These are phyloP conservation scores for Aulostomus chinensis DNA, from an alignment of 2,797 vertebrate species.

Conservation along the genomic window DNA sequence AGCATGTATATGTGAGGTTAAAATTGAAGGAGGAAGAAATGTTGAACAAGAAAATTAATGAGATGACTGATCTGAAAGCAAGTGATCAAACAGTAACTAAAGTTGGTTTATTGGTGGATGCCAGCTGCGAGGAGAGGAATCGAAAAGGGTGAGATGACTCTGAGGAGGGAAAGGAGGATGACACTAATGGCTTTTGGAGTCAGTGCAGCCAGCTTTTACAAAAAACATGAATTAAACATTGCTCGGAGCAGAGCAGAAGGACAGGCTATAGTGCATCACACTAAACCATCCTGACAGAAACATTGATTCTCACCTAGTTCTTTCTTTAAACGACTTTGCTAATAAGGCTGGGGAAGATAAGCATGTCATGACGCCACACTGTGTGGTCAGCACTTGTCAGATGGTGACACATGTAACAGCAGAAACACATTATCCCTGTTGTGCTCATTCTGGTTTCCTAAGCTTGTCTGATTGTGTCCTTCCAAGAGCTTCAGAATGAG, in stretches of 20 bases:
- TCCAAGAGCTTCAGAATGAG: constrained; percentile 2
- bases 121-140: constrained; percentile 4
- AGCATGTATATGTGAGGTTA: constrained; percentile 1
- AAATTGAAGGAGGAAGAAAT: constrained; percentile 1
- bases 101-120: background rate
- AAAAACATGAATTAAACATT: constrained; percentile 78
- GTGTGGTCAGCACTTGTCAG: constrained; percentile 46
- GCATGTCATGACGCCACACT: constrained; percentile 40
- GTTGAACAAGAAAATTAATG: background rate
- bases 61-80: constrained; percentile 5
- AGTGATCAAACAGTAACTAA: background rate
- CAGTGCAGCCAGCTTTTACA: constrained; percentile 58
- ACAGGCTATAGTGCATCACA: constrained; percentile 47
- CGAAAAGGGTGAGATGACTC: constrained; percentile 17
- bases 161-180: constrained; percentile 32
- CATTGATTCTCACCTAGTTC: constrained; percentile 67
- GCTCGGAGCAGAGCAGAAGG: constrained; percentile 24
- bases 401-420: constrained; percentile 47
- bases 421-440: constrained; percentile 62
- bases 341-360: constrained; percentile 43
- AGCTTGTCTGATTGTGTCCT: constrained; percentile 22
- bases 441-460: constrained; percentile 29
- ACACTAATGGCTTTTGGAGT: constrained; percentile 69
- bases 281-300: constrained; percentile 74
- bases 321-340: constrained; percentile 35